A percentile compares a stretch with the other conserved stretches of the same genome.
Conservation (phyloP, 2,888 invertebrate genomes). For the Mesochorus sp. region DNA sequence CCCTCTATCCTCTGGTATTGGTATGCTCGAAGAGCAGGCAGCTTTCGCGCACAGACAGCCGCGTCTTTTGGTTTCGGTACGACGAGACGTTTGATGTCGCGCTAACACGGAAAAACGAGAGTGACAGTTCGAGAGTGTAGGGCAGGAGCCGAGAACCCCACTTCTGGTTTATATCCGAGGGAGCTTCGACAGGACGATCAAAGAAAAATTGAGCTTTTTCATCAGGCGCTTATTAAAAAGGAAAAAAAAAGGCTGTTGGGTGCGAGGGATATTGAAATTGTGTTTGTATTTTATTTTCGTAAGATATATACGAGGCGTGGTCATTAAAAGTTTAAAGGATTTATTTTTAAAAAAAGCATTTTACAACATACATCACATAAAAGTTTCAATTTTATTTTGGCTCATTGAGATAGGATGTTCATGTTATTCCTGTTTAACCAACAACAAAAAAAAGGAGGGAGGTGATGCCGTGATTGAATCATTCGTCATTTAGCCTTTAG, state of each 20-base stretch:
- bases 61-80: slow-evolving; percentile 37
- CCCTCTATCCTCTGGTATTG: slow-evolving; percentile 10
- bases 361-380: not conserved
- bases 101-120: slow-evolving; percentile 40
- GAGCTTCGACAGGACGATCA: slow-evolving; percentile 4
- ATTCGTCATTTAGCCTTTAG: slow-evolving; percentile 69
- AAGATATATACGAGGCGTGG: too few relatives aligned
- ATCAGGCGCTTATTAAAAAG: not conserved
- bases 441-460: too few relatives aligned
- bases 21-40: slow-evolving; percentile 9
- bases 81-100: slow-evolving; percentile 62
- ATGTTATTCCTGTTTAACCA: too few relatives aligned
- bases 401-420: too few relatives aligned
- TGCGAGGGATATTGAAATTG: not conserved
- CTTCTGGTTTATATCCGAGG: slow-evolving; percentile 1
- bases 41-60: slow-evolving; percentile 38
- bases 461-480: too few relatives aligned
- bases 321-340: too few relatives aligned
- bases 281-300: not conserved
- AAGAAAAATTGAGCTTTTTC: slow-evolving; percentile 5
- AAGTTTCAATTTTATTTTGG: not conserved
- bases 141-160: slow-evolving; percentile 26
- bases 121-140: slow-evolving; percentile 36
- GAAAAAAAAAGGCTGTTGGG: not conserved
- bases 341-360: too few relatives aligned